Conservation (phyloP, 2,113 vertebrate genomes). For the Desmodus rotundus region DNA sequence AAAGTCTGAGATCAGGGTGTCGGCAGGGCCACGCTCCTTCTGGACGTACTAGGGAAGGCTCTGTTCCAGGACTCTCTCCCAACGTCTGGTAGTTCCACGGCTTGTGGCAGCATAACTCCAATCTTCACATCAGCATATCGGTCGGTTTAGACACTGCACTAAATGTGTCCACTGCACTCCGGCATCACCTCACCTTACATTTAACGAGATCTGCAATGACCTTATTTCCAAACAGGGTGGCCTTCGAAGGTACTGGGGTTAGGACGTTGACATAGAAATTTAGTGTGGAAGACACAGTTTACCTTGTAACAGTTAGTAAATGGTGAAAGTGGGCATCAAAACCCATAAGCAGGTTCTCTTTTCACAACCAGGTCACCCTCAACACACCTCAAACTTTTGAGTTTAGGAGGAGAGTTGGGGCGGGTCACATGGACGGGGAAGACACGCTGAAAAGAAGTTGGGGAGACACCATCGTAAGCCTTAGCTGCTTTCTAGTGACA, state of each 20-base stretch:
- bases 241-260: neutral
- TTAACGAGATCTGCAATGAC: neutral
- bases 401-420: neutral
- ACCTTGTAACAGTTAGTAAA: neutral
- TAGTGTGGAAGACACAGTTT: neutral
- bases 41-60: neutral
- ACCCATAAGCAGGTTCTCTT: neutral
- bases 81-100: neutral
- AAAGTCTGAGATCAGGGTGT: neutral
- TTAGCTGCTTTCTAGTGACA: neutral
- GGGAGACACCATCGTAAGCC: neutral
- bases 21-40: neutral
- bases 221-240: neutral
- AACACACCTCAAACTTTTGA: neutral
- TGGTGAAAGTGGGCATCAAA: neutral
- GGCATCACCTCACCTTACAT: neutral
- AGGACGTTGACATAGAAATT: neutral
- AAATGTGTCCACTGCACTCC: neutral
- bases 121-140: neutral
- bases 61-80: neutral
- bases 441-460: neutral
- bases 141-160: neutral
- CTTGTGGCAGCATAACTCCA: neutral
- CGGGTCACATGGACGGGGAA: neutral
- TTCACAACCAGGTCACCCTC: neutral